Percentiles rank a stretch among this genome's conserved stretches.
Conservation (phyloP, 1,140 invertebrate genomes). For the Drosophila tani region DNA sequence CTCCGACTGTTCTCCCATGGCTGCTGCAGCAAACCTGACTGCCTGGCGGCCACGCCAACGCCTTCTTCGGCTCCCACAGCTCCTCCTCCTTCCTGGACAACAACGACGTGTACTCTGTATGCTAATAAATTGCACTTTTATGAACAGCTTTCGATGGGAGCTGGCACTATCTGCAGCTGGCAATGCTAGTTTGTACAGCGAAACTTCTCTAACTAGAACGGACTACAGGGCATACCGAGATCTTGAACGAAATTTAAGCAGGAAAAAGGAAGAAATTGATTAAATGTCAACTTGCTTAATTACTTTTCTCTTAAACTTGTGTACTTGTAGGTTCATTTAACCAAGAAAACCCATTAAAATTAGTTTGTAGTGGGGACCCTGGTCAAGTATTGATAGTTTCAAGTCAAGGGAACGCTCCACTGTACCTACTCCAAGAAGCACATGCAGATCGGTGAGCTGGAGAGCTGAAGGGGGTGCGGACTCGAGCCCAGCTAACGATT, state of each 20-base stretch:
- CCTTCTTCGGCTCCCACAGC: slow-evolving; percentile 13
- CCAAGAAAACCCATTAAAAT: no score
- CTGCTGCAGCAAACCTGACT: slow-evolving; percentile 33
- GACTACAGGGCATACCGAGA: background rate
- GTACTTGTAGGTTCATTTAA: no score
- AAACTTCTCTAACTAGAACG: background rate
- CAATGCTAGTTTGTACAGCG: slow-evolving; percentile 9
- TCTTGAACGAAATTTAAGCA: background rate
- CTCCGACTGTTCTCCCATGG: slow-evolving; percentile 31
- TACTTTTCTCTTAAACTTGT: background rate
- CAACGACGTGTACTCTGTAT: slow-evolving; percentile 61
- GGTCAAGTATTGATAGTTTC: background rate
- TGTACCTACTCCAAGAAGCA: slow-evolving; percentile 6
- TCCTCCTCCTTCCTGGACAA: slow-evolving; percentile 28
- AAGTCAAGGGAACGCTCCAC: background rate
- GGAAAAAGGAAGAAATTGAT: background rate
- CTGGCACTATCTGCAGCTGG: slow-evolving; percentile 18
- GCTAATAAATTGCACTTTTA: slow-evolving; percentile 84
- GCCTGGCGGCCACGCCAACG: slow-evolving; percentile 30
- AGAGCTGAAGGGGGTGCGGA: slow-evolving; percentile 18
- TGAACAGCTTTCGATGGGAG: slow-evolving; percentile 62
- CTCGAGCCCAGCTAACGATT: slow-evolving; percentile 59
- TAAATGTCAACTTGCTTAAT: background rate
- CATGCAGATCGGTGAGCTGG: slow-evolving; percentile 24
- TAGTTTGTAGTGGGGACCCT: no score